A percentile compares a stretch with the other conserved stretches of the same genome.
phyloP scores from a whole-genome alignment of 2,113 vertebrate genomes.

The Tauraco erythrolophus region DNA sequence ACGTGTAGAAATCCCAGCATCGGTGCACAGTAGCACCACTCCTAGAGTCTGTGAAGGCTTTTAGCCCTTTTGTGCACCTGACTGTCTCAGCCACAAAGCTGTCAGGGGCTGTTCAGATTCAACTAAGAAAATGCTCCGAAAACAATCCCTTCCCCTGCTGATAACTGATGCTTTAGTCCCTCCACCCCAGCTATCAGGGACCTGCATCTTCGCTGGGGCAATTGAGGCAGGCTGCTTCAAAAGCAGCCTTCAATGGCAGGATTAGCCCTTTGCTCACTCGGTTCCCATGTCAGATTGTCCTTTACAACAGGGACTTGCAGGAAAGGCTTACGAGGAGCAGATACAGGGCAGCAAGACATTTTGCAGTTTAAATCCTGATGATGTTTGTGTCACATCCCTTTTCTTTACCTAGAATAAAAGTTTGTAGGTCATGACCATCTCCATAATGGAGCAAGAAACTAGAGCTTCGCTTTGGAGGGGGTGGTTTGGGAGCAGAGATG shows the following conservation, averaged over 20 bases:
- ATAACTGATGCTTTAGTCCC: background rate
- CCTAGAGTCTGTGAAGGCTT: background rate
- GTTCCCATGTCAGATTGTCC: background rate
- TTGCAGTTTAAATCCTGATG: background rate
- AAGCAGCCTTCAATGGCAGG: background rate
- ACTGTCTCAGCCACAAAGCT: background rate
- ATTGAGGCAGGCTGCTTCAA: background rate
- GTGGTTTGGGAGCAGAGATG: background rate
- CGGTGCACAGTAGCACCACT: background rate
- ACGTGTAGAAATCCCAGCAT: background rate
- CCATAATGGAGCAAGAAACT: background rate
- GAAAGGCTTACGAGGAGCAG: background rate
- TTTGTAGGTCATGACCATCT: no score
- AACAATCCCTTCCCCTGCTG: background rate
- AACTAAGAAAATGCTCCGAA: background rate
- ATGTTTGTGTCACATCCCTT: fast-evolving
- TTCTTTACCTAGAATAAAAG: background rate
- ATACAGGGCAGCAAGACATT: fast-evolving
- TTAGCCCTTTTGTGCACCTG: background rate
- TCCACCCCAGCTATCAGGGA: background rate
- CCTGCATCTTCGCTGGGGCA: background rate
- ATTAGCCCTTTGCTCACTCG: background rate
- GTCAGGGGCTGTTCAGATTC: background rate
- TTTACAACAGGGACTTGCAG: background rate
- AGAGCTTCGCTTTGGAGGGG: background rate